Evolutionary conservation across 2,888 invertebrate species (phyloP).

Genomic region (Boloria euphrosyne): DNA sequence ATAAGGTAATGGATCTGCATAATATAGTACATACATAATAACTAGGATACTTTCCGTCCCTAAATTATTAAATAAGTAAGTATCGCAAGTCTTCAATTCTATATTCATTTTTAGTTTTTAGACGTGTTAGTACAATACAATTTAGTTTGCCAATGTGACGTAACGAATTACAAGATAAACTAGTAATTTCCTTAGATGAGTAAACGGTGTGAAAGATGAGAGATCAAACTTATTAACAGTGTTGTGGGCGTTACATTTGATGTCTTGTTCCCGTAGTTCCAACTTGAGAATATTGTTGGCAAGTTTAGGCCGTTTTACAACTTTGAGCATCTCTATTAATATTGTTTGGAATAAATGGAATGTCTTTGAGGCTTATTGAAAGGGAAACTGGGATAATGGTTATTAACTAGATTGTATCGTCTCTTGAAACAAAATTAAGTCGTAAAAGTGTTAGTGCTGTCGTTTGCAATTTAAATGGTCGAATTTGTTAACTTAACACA

Average conservation of each 20-base stretch:
- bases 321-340: slow-evolving; percentile 47
- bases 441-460: not conserved
- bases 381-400: slow-evolving; percentile 29
- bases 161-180: not conserved
- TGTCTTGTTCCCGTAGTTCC: slow-evolving; percentile 57
- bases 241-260: slow-evolving; percentile 56
- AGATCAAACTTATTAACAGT: slow-evolving; percentile 54
- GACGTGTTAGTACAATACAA: no score
- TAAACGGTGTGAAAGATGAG: slow-evolving; percentile 49
- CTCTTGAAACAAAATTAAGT: slow-evolving; percentile 18
- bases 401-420: slow-evolving; percentile 27
- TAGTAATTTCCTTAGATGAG: not conserved
- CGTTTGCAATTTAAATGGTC: not conserved
- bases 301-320: slow-evolving; percentile 53
- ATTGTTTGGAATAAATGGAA: slow-evolving; percentile 33
- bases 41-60: no score
- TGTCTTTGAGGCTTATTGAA: slow-evolving; percentile 33
- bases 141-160: no score
- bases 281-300: slow-evolving; percentile 52
- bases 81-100: no score
- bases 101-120: no score
- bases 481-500: no score
- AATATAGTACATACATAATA: no score
- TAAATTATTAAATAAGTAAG: no score
- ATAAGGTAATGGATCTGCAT: no score